Evolutionary conservation across 2,797 vertebrate species (phyloP).

Genomic region (Eulemur mongoz): DNA sequence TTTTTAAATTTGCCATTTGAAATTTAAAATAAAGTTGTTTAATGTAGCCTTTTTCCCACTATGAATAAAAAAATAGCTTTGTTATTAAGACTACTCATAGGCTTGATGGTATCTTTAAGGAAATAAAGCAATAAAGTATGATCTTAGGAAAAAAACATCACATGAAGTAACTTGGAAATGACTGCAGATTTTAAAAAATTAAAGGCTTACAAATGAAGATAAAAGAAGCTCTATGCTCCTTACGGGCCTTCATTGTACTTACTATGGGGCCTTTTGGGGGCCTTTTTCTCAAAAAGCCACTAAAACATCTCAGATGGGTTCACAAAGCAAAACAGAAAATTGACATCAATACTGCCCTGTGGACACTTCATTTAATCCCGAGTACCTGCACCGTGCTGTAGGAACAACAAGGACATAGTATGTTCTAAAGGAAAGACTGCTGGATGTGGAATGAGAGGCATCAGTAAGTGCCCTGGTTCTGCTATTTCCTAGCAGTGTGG

Average conservation of each 20-base stretch:
- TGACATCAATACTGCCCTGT: background rate
- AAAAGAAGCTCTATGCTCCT: background rate
- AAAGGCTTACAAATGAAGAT: background rate
- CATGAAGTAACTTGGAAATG: constrained; percentile 10
- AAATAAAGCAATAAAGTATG: constrained; percentile 9
- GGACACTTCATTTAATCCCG: background rate
- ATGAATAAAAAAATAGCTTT: background rate
- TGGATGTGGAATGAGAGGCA: background rate
- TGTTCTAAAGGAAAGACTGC: background rate
- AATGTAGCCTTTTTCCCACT: background rate
- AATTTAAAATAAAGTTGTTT: background rate
- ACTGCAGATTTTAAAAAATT: background rate
- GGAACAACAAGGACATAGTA: background rate
- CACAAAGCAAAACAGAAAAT: background rate
- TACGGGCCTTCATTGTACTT: background rate
- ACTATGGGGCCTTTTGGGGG: background rate
- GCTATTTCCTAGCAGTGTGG: background rate
- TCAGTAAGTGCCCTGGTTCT: background rate
- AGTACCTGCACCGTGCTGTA: background rate
- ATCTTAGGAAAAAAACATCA: background rate
- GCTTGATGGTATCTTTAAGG: constrained; percentile 15
- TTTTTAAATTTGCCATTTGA: background rate
- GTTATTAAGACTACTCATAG: background rate
- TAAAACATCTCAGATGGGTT: background rate
- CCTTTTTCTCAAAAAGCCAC: background rate